Conservation (phyloP, 2,888 invertebrate genomes). For the Saturnia pavonia region DNA sequence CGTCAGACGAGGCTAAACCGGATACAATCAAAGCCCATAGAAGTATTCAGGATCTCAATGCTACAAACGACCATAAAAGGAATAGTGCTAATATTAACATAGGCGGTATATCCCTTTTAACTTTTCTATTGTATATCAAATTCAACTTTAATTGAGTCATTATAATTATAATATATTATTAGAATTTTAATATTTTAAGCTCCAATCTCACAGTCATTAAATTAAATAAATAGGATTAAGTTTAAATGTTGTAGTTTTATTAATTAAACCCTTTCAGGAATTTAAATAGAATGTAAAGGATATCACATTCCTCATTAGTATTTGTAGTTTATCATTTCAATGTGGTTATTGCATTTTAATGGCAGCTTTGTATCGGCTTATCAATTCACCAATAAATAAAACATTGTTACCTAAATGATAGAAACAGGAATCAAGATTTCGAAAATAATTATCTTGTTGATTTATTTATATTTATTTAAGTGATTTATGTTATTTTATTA, state of each 20-base stretch:
- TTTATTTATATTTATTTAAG: too few species aligned
- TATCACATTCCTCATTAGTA: neutral
- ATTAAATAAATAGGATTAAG: slow-evolving; percentile 59
- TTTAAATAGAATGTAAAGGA: neutral
- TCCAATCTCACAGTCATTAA: slow-evolving; percentile 74
- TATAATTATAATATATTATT: slow-evolving; percentile 38
- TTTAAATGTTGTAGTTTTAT: slow-evolving; percentile 28
- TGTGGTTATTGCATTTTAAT: neutral
- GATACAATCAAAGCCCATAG: slow-evolving; percentile 62
- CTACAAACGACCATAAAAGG: slow-evolving; percentile 29
- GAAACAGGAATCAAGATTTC: too few species aligned
- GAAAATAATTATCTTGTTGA: too few species aligned
- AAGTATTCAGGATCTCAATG: slow-evolving; percentile 52
- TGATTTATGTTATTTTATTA: too few species aligned
- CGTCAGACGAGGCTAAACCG: slow-evolving; percentile 71
- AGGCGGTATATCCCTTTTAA: slow-evolving; percentile 40
- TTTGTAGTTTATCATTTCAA: neutral
- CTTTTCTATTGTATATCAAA: slow-evolving; percentile 44
- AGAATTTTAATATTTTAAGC: slow-evolving; percentile 48
- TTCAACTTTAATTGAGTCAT: slow-evolving; percentile 45
- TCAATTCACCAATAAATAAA: too few species aligned
- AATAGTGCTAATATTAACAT: slow-evolving; percentile 44
- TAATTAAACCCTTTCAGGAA: neutral
- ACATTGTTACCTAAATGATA: too few species aligned
- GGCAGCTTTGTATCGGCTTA: neutral